Evolutionary conservation across 2,113 vertebrate species (phyloP).

Genomic region (Gambusia affinis): DNA sequence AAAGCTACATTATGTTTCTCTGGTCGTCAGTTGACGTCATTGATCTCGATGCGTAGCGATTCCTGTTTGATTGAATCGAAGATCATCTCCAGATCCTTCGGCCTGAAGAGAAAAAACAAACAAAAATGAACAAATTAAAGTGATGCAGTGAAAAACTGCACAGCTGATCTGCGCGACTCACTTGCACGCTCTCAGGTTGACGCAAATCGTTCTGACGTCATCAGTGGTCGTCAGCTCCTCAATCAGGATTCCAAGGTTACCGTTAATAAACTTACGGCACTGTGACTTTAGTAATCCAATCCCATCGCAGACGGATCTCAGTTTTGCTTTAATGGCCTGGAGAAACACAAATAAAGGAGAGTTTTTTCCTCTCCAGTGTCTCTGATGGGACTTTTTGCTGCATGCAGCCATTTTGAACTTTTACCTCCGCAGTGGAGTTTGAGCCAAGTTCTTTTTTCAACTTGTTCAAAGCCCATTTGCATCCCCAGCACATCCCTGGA

Average conservation of each 20-base stretch:
- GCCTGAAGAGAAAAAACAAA: constrained; percentile 33
- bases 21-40: not conserved
- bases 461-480: constrained; percentile 60
- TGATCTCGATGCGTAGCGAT: accelerated
- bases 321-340: constrained; percentile 12
- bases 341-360: not conserved
- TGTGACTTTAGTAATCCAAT: constrained; percentile 43
- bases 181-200: constrained; percentile 60
- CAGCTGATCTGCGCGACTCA: constrained; percentile 31
- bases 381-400: not conserved
- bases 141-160: not conserved
- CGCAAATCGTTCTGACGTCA: constrained; percentile 65
- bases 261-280: constrained; percentile 50
- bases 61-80: not conserved
- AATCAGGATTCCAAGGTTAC: not conserved
- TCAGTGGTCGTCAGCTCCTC: constrained; percentile 69
- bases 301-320: constrained; percentile 34
- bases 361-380: not conserved
- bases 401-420: not conserved
- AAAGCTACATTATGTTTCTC: not conserved
- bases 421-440: constrained; percentile 18
- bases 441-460: constrained; percentile 13
- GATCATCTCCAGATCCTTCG: constrained; percentile 32
- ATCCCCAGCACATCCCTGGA: constrained; percentile 61
- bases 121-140: not conserved